Percentiles rank a stretch among this genome's conserved stretches.
phyloP scores from a whole-genome alignment of 92 coral and sea anemone genomes.

The Umimayanthus chanpuru region DNA sequence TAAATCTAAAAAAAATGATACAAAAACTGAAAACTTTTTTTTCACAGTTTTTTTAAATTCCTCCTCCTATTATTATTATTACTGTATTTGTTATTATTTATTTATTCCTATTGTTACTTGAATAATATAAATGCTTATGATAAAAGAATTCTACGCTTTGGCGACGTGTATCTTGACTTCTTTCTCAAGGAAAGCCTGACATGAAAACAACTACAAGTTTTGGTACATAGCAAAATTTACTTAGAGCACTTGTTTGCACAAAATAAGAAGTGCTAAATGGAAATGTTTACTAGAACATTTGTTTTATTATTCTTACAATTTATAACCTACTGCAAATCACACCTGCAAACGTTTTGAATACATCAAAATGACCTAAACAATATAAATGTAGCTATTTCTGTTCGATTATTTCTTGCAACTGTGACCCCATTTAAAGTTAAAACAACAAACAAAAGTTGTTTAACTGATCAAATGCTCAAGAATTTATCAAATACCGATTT shows the following conservation, averaged over 20 bases:
- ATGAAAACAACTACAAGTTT: too few species aligned
- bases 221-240: too few species aligned
- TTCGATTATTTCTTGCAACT: background rate
- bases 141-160: too few species aligned
- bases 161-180: too few species aligned
- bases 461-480: background rate
- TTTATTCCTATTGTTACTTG: too few species aligned
- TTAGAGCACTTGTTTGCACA: background rate
- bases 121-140: background rate
- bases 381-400: slow-evolving; percentile 4
- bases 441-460: background rate
- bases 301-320: background rate
- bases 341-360: background rate
- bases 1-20: background rate
- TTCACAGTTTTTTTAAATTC: too few species aligned
- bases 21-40: background rate
- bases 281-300: background rate
- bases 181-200: too few species aligned
- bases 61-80: too few species aligned
- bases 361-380: slow-evolving; percentile 2
- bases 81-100: too few species aligned
- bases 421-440: too few species aligned
- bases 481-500: background rate
- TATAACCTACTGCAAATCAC: background rate
- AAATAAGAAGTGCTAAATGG: background rate